phyloP scores from a whole-genome alignment of 2,888 invertebrate genomes.

The Drosophila villosipedis region DNA sequence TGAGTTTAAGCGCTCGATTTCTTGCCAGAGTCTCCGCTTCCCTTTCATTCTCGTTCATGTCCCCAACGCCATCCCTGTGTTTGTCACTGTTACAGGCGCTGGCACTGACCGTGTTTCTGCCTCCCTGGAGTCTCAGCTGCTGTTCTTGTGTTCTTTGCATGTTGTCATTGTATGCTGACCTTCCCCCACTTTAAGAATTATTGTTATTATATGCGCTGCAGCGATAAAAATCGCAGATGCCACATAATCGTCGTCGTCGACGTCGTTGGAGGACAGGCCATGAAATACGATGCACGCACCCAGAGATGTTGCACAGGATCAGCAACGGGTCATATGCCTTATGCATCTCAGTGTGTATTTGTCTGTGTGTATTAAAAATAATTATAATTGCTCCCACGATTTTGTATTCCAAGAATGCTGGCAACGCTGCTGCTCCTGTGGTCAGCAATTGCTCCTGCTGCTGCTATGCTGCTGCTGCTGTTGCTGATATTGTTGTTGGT shows the following conservation, averaged over 20 bases:
- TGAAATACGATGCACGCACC: constrained; percentile 77
- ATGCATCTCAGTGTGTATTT: constrained; percentile 50
- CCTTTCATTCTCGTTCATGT: constrained; percentile 3
- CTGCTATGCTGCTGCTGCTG: constrained; percentile 47
- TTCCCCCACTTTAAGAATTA: constrained; percentile 84
- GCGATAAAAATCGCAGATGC: constrained; percentile 82
- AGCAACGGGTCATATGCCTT: constrained; percentile 60
- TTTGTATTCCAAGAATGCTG: constrained; percentile 82
- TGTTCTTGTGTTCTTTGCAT: constrained; percentile 73
- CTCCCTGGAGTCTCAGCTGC: constrained; percentile 71
- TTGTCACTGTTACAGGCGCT: constrained; percentile 24
- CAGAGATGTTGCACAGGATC: constrained; percentile 50
- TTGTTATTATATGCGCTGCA: constrained; percentile 83
- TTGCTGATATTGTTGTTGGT: constrained; percentile 59
- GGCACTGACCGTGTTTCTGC: constrained; percentile 36
- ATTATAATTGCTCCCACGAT: constrained; percentile 86
- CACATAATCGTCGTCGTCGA: constrained; percentile 71
- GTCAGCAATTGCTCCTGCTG: constrained; percentile 69
- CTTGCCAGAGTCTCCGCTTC: constrained; percentile 25
- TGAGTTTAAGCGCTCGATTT: constrained; percentile 79
- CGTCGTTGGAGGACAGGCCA: constrained; percentile 74
- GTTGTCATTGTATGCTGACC: constrained; percentile 71
- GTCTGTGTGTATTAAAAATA: constrained; percentile 80
- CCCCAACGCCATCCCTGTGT: background rate
- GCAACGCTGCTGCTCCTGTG: constrained; percentile 51